These are phyloP conservation scores for Lineus longissimus DNA, from an alignment of 1,140 invertebrate genomes.

Conservation along the genomic window DNA sequence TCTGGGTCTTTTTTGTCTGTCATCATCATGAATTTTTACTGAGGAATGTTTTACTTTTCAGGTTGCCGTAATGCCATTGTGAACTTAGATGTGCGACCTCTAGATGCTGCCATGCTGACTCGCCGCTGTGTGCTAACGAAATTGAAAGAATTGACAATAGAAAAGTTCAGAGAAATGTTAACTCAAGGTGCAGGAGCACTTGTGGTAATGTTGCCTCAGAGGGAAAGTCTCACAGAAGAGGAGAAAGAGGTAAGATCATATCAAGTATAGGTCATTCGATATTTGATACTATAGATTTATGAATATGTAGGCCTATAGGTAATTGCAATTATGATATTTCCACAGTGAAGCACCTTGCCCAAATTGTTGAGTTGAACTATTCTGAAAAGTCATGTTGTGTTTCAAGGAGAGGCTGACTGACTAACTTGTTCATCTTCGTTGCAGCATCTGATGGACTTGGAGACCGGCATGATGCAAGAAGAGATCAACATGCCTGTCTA, in stretches of 20 bases:
- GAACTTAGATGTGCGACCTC: constrained; percentile 81
- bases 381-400: too few relatives aligned
- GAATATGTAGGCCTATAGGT: too few relatives aligned
- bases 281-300: too few relatives aligned
- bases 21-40: not conserved
- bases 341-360: too few relatives aligned
- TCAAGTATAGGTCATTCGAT: not conserved
- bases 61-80: constrained; percentile 76
- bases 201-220: constrained; percentile 76
- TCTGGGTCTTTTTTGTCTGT: too few relatives aligned
- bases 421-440: constrained; percentile 18
- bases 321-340: too few relatives aligned
- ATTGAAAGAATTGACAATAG: constrained; percentile 71
- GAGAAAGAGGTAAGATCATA: constrained; percentile 66
- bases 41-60: constrained; percentile 49
- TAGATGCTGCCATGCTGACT: constrained; percentile 79
- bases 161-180: constrained; percentile 72
- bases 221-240: constrained; percentile 62
- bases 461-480: constrained; percentile 72
- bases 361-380: too few relatives aligned
- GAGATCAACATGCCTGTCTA: constrained; percentile 85
- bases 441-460: constrained; percentile 71
- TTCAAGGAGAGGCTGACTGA: too few relatives aligned
- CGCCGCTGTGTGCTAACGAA: constrained; percentile 82
- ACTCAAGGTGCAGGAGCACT: constrained; percentile 77